Evolutionary conservation across 2,888 invertebrate species (phyloP).

Genomic region (Drosophila siamana): DNA sequence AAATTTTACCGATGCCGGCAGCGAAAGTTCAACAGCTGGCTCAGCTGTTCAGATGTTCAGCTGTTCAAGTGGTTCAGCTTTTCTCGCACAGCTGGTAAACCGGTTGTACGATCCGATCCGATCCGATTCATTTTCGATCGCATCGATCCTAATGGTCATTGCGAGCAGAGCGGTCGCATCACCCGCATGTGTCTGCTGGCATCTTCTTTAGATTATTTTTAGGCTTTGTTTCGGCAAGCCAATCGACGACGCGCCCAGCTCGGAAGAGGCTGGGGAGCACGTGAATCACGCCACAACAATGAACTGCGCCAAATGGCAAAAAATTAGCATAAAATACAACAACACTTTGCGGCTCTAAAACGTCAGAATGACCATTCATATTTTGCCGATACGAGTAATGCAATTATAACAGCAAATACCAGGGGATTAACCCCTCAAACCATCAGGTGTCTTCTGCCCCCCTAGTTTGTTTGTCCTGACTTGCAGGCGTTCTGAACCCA

Average conservation of each 20-base stretch:
- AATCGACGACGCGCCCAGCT: slow-evolving; percentile 40
- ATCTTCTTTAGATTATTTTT: slow-evolving; percentile 45
- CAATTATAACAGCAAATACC: slow-evolving; percentile 9
- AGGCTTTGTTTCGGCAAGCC: slow-evolving; percentile 4
- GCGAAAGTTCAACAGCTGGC: slow-evolving; percentile 66
- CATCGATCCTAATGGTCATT: slow-evolving; percentile 37
- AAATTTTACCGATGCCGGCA: slow-evolving; percentile 58
- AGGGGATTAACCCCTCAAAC: slow-evolving; percentile 31
- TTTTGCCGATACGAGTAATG: slow-evolving; percentile 15
- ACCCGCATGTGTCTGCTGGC: slow-evolving; percentile 16
- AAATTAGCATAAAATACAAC: slow-evolving; percentile 49
- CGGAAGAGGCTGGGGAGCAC: slow-evolving; percentile 15
- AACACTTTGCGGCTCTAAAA: slow-evolving; percentile 14
- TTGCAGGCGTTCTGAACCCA: slow-evolving; percentile 8
- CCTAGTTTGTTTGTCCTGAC: neutral
- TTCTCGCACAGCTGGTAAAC: slow-evolving; percentile 69
- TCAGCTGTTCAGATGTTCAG: slow-evolving; percentile 61
- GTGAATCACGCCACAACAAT: slow-evolving; percentile 46
- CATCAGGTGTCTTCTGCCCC: slow-evolving; percentile 24
- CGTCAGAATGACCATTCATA: slow-evolving; percentile 57
- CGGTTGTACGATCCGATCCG: slow-evolving; percentile 43
- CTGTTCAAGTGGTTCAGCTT: slow-evolving; percentile 51
- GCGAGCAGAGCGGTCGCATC: slow-evolving; percentile 15
- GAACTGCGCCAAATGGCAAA: slow-evolving; percentile 10
- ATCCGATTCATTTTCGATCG: neutral